Percentiles rank a stretch among this genome's conserved stretches.
These are phyloP conservation scores for Myrmecophaga tridactyla DNA, from an alignment of 2,113 vertebrate species.

Conservation along the genomic window DNA sequence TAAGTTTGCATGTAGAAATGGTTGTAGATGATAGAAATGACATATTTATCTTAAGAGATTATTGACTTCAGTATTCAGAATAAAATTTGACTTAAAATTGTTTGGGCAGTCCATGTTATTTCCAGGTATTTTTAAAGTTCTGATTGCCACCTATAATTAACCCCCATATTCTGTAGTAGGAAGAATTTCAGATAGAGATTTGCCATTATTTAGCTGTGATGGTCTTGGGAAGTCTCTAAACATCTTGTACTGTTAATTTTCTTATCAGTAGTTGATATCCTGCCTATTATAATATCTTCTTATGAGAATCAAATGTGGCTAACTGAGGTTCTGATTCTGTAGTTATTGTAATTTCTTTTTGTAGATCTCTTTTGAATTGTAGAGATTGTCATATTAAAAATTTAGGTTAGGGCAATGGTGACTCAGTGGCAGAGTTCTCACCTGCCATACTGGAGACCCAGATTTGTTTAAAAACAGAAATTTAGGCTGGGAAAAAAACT, in stretches of 20 bases:
- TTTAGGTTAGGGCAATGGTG: too few relatives aligned
- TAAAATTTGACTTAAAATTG: neutral
- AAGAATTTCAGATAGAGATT: neutral
- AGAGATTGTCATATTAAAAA: neutral
- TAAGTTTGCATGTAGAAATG: neutral
- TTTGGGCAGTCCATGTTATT: neutral
- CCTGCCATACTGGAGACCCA: too few relatives aligned
- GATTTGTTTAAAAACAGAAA: too few relatives aligned
- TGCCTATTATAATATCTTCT: neutral
- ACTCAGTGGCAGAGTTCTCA: too few relatives aligned
- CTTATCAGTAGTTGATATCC: neutral
- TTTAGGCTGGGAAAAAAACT: neutral
- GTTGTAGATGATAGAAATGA: neutral
- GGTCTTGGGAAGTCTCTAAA: neutral
- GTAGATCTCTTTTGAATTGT: neutral
- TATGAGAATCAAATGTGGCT: neutral
- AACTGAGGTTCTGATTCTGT: neutral
- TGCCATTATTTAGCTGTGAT: neutral
- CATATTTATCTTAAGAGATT: neutral
- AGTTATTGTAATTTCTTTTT: neutral
- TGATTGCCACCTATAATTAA: neutral
- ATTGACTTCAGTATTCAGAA: neutral
- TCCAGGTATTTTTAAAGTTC: neutral
- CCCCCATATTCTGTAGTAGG: neutral
- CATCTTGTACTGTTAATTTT: neutral